Base-by-base conservation (phyloP, 35 echinoderm and acorn worm genomes). In the Patiria miniata region DNA sequence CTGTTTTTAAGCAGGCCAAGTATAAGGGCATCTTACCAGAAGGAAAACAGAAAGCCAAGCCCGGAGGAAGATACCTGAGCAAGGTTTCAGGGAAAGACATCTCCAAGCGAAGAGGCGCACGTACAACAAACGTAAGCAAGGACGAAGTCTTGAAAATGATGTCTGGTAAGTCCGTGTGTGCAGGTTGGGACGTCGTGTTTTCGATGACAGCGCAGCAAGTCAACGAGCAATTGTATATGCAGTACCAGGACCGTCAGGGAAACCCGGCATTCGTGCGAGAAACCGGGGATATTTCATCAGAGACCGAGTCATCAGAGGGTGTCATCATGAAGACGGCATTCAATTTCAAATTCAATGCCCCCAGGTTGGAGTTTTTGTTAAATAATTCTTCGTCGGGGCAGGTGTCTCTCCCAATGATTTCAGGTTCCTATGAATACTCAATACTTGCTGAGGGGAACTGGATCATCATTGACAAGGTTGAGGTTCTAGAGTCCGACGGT, bases 171-270 rank as follows among this genome's bases (percentile, higher is more conserved):
- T 36, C 9, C 42, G 77, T 78, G 8, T 78, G 77, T 21, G n/a
- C 2, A 12, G 77, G 77, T 6, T 78, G 77, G 77, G 77, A 78
- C 42, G n/a, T 21, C 7, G 77, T 78, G 9, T 37, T 78, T 36
- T 78, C 77, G 42, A 78, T 78, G 77, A 78, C 77, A 37, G 77
- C 77, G 3, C 34, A 78, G n/a, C 77, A 78, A 21, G 77, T 78
- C 2, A 78, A 78, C 42, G 33, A 78, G 42, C 68, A 78, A 39
- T 39, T 78, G 15, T 2, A 21, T 3, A 8, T 78, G 77, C 77
- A 78, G 34, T 78, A 34, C 42, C 34, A 78, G 28, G 77, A 78
- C 42, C 77, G 77, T 34, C 9, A 37, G 42, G 77, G 77, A 78
- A 9, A 78, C 7, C 77, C 77, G n/a, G 5, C 37, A 78, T 78